phyloP scores from a whole-genome alignment of 2,888 invertebrate species.

The Exephanes ischioxanthus region DNA sequence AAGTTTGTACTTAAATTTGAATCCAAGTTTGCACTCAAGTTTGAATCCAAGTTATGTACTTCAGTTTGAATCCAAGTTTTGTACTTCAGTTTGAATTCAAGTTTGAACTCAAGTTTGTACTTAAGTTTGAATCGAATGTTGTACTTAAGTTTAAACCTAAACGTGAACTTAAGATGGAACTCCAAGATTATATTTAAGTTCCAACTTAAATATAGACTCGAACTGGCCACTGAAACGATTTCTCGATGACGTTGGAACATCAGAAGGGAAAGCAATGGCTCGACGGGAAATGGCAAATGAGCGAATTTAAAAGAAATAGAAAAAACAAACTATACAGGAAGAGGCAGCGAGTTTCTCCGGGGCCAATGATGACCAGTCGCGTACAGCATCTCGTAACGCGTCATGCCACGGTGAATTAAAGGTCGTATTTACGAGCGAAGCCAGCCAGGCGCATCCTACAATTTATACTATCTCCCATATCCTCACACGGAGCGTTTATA shows the following conservation, averaged over 20 bases:
- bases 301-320: background rate
- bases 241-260: slow-evolving; percentile 6
- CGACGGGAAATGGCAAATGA: slow-evolving; percentile 68
- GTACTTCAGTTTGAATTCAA: too few relatives aligned
- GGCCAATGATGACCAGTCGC: slow-evolving; percentile 28
- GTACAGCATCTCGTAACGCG: slow-evolving; percentile 28
- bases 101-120: too few relatives aligned
- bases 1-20: too few relatives aligned
- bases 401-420: slow-evolving; percentile 35
- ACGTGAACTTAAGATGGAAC: too few relatives aligned
- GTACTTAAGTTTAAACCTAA: too few relatives aligned
- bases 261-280: slow-evolving; percentile 89
- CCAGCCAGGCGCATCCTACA: slow-evolving; percentile 25
- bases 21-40: too few relatives aligned
- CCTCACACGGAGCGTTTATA: slow-evolving; percentile 7
- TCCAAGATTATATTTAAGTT: too few relatives aligned
- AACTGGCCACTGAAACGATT: background rate
- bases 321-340: slow-evolving; percentile 2
- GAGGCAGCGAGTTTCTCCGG: slow-evolving; percentile 30
- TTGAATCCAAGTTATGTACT: too few relatives aligned
- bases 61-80: too few relatives aligned
- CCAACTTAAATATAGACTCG: too few relatives aligned
- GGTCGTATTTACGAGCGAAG: slow-evolving; percentile 40
- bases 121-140: too few relatives aligned
- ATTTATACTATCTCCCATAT: slow-evolving; percentile 1